Evolutionary conservation across 37 sponge, comb jelly and placozoan genomes (phyloP), one percentile per base, ranked within the genome.

Genomic region (Petrosia ficiformis): DNA sequence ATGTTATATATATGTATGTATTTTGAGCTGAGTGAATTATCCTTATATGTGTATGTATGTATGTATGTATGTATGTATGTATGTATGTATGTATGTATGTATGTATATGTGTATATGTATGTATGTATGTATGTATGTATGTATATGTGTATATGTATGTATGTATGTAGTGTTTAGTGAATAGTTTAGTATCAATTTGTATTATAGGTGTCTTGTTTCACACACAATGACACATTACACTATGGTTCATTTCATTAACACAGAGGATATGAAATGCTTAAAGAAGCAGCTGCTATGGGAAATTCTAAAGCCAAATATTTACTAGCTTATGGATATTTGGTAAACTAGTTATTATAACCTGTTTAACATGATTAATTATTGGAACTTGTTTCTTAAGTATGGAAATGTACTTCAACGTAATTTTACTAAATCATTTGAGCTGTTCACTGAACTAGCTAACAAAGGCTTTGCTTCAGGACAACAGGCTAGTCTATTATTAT

Each of bases 381-480:
- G 22, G 59, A 16, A 30, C 0, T 33, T 60, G 52, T 3, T 25
- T 66, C 14, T 60, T 24, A 37, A 94, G 95, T 70, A 86, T 80
- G 95, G 92, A 0, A 31, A 42, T 41, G 35, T 39, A 21, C 32
- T 88, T 2, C 34, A 75, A 31, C 64, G 85, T 19, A 91, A 97
- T 76, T 88, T 87, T 59, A 85, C 92, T 30, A 65, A 40, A 38
- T 84, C 97, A 22, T 83, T 79, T 71, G 90, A 93, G 77, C 39
- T 84, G 33, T 94, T 97, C 64, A 77, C 77, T 31, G 82, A 74
- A 30, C 70, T 93, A n/a, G 88, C 94, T 24, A 56, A 61, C 24
- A 37, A 60, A 24, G 95, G 95, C 3, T 26, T 58, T 64, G 92
- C 95, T 42, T 68, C 70, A 63, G 95, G 94, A n/a, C 97, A 97